Evolutionary conservation across 2,797 vertebrate genomes (phyloP).

Genomic region (Labeo calbasu): DNA sequence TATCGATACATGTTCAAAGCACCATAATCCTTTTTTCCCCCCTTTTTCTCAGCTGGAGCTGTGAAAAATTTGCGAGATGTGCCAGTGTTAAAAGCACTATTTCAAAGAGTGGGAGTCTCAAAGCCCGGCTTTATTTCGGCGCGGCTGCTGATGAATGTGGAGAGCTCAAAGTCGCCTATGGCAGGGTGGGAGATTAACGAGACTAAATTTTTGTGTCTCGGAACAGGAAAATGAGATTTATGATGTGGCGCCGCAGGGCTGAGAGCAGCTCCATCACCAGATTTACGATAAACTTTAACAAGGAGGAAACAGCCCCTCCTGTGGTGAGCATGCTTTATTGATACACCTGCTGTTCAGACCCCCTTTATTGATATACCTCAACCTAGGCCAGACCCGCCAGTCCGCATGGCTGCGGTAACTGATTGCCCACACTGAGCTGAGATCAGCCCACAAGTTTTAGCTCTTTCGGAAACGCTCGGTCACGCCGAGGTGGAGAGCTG

Average conservation of each 20-base stretch:
- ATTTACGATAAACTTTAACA: constrained; percentile 84
- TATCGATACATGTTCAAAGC: constrained; percentile 47
- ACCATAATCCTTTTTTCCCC: constrained; percentile 3
- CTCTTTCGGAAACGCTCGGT: background rate
- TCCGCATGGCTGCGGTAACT: constrained; percentile 53
- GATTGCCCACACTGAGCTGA: constrained; percentile 9
- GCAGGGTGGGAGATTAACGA: constrained; percentile 82
- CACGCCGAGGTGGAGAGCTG: constrained; percentile 19
- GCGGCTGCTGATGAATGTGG: constrained; percentile 77
- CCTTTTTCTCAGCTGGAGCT: background rate
- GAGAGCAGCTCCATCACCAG: constrained; percentile 83
- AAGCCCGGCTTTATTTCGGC: constrained; percentile 67
- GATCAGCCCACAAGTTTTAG: constrained; percentile 6
- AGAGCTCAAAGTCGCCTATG: constrained; percentile 77
- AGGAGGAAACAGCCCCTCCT: constrained; percentile 78
- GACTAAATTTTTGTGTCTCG: constrained; percentile 75
- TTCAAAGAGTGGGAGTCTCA: constrained; percentile 42
- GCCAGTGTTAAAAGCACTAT: constrained; percentile 35
- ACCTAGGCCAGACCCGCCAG: constrained; percentile 49
- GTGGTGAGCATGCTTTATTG: constrained; percentile 71
- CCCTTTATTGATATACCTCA: constrained; percentile 59
- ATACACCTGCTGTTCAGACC: constrained; percentile 70
- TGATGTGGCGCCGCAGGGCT: constrained; percentile 73
- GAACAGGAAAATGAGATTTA: constrained; percentile 84
- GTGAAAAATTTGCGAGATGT: constrained; percentile 16